These are phyloP conservation scores for Mizuhopecten yessoensis DNA, from an alignment of 1,140 invertebrate genomes.

Conservation along the genomic window DNA sequence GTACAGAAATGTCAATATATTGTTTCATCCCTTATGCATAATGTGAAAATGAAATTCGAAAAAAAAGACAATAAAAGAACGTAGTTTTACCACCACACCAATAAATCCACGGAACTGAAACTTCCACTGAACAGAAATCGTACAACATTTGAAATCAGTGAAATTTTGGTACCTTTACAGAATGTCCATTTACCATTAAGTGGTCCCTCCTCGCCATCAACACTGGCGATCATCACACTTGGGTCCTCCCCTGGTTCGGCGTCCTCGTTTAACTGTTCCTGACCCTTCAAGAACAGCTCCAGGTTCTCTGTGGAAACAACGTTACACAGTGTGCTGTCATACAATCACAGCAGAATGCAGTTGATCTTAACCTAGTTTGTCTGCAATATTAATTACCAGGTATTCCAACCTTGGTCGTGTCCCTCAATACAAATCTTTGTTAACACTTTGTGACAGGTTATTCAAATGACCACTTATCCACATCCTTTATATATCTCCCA, in stretches of 20 bases:
- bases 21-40: background rate
- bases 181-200: slow-evolving; percentile 73
- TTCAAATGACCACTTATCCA: too few species aligned
- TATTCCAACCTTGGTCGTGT: too few species aligned
- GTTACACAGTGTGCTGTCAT: too few species aligned
- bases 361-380: too few species aligned
- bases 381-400: too few species aligned
- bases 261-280: slow-evolving; percentile 82
- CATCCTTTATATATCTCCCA: too few species aligned
- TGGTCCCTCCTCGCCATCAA: slow-evolving; percentile 91
- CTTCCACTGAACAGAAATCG: background rate
- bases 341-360: too few species aligned
- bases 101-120: slow-evolving; percentile 18
- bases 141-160: slow-evolving; percentile 13
- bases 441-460: too few species aligned
- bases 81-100: background rate
- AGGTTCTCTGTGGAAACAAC: slow-evolving; percentile 77
- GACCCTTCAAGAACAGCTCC: slow-evolving; percentile 82
- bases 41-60: background rate
- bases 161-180: slow-evolving; percentile 20
- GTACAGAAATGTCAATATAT: background rate
- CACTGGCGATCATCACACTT: slow-evolving; percentile 80
- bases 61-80: background rate
- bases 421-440: too few species aligned
- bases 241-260: slow-evolving; percentile 83